Evolutionary conservation across 2,113 vertebrate species (phyloP).

Genomic region (Castor canadensis): DNA sequence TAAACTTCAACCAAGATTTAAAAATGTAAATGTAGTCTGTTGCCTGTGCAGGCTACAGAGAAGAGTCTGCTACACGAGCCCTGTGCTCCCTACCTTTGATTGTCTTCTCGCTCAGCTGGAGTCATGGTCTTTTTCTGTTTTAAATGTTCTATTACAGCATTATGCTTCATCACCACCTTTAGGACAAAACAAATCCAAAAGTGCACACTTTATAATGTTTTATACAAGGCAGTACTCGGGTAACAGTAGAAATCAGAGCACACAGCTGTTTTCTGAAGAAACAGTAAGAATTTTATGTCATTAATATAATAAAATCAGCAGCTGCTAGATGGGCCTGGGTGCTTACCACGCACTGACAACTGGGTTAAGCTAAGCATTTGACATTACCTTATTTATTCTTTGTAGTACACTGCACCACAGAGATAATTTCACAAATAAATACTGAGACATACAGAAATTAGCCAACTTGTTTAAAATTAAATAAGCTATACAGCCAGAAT

Average conservation of each 20-base stretch:
- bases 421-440: neutral
- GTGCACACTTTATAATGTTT: constrained; percentile 63
- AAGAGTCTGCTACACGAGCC: neutral
- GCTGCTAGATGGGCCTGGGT: neutral
- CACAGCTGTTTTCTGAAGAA: neutral
- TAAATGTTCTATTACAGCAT: constrained; percentile 93
- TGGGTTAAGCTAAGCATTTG: neutral
- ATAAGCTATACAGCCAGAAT: neutral
- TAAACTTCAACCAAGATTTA: neutral
- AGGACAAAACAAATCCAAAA: constrained; percentile 75
- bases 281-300: neutral
- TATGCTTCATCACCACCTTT: constrained; percentile 94
- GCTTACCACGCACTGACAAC: neutral
- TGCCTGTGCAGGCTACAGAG: neutral
- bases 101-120: constrained; percentile 95
- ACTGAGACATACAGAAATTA: neutral
- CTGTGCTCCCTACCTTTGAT: constrained; percentile 91
- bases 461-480: neutral
- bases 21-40: neutral
- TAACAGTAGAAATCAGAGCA: neutral
- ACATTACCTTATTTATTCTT: neutral
- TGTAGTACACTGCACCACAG: neutral
- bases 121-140: constrained; percentile 95
- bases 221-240: neutral
- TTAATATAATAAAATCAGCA: constrained; percentile 13